Evolutionary conservation across 2,797 vertebrate species (phyloP).

Genomic region (Ptychadena robeensis): DNA sequence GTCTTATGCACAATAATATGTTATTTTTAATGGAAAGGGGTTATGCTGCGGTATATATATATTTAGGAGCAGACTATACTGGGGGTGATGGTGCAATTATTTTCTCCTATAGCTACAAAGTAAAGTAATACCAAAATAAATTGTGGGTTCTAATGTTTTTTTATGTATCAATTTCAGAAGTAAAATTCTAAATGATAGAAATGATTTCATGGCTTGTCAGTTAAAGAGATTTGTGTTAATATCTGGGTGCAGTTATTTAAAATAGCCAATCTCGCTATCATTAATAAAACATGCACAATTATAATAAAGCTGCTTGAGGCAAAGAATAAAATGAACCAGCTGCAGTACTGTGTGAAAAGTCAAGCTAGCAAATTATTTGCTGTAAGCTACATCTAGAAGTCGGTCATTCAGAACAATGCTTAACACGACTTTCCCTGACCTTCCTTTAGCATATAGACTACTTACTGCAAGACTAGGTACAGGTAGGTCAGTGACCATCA

Average conservation of each 20-base stretch:
- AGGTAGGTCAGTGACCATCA: neutral
- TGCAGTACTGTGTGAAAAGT: slow-evolving; percentile 3
- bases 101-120: neutral
- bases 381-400: neutral
- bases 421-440: neutral
- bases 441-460: neutral
- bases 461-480: neutral
- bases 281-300: slow-evolving; percentile 30
- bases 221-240: neutral
- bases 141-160: neutral
- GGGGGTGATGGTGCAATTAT: no score
- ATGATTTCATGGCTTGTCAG: neutral
- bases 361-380: slow-evolving; percentile 11
- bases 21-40: no score
- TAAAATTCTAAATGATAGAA: neutral
- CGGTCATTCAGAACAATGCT: neutral
- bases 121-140: neutral
- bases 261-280: slow-evolving; percentile 4
- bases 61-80: neutral
- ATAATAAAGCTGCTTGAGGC: slow-evolving; percentile 21
- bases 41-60: neutral
- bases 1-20: no score
- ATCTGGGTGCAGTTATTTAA: slow-evolving; percentile 9
- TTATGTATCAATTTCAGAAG: neutral
- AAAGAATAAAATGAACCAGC: slow-evolving; percentile 14